phyloP scores from a whole-genome alignment of 2,113 vertebrate species.

The Cephalopholis sonnerati region DNA sequence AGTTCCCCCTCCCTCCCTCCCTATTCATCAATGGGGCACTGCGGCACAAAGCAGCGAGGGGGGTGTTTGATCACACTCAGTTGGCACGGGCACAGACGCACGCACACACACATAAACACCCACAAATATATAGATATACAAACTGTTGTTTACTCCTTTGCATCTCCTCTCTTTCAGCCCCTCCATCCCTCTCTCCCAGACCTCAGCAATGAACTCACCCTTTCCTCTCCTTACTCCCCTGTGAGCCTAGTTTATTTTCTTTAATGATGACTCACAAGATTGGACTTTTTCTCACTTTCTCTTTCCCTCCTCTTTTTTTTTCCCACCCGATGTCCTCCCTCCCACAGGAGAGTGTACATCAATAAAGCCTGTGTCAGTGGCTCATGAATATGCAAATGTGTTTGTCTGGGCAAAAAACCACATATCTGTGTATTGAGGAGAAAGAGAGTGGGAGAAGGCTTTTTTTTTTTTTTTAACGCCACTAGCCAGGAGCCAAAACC shows the following conservation, averaged over 20 bases:
- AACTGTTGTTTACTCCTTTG: conserved; percentile 56
- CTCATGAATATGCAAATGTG: conserved; percentile 81
- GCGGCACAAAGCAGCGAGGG: conserved; percentile 62
- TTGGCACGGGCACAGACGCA: conserved; percentile 52
- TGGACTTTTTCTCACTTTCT: conserved; percentile 48
- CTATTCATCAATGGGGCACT: conserved; percentile 73
- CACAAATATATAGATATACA: conserved; percentile 36
- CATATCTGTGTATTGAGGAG: conserved; percentile 48
- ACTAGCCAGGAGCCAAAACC: conserved; percentile 43
- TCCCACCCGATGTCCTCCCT: conserved; percentile 57
- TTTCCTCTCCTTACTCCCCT: conserved; percentile 10
- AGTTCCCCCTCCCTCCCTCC: conserved; percentile 9
- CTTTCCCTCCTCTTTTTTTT: conserved; percentile 8
- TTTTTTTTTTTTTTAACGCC: conserved; percentile 2
- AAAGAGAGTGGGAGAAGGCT: conserved; percentile 11
- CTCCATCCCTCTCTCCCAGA: conserved; percentile 29
- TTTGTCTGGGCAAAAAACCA: conserved; percentile 63
- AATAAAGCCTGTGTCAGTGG: conserved; percentile 72
- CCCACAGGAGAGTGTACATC: conserved; percentile 67
- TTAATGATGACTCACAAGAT: conserved; percentile 75
- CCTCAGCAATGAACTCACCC: conserved; percentile 32
- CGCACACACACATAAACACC: conserved; percentile 1
- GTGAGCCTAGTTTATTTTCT: conserved; percentile 57
- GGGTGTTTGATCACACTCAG: conserved; percentile 68
- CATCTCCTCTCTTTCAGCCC: conserved; percentile 19